Percentiles rank a stretch among this genome's conserved stretches.
These are phyloP conservation scores for Cebus imitator DNA, from an alignment of 2,113 vertebrate genomes.

Conservation along the genomic window DNA sequence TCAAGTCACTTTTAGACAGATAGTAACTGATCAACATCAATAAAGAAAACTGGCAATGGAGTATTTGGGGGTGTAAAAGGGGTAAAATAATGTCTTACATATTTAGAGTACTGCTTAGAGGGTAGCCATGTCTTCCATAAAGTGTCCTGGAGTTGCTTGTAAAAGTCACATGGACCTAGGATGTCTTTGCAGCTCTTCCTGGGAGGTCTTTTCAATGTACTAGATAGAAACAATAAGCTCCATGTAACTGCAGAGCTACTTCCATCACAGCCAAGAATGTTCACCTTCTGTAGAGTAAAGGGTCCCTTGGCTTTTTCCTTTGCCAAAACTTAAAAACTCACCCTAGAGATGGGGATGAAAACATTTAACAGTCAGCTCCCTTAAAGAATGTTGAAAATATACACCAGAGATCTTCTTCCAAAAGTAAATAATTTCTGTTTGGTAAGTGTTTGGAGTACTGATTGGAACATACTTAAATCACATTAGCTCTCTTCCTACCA, in stretches of 20 bases:
- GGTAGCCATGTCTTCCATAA: neutral
- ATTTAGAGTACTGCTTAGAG: neutral
- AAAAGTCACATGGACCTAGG: neutral
- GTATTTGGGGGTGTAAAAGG: fast-evolving
- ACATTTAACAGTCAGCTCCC: constrained; percentile 8
- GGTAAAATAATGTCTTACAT: neutral
- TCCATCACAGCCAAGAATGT: constrained; percentile 49
- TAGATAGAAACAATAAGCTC: constrained; percentile 33
- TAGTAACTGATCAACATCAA: neutral
- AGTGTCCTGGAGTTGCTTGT: neutral
- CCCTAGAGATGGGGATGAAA: neutral
- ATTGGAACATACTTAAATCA: neutral
- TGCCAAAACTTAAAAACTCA: constrained; percentile 46
- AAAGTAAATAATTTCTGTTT: constrained; percentile 49
- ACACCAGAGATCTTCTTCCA: constrained; percentile 9
- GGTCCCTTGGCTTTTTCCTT: neutral
- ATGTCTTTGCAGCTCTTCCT: neutral
- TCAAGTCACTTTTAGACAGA: neutral
- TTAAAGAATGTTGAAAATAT: constrained; percentile 20
- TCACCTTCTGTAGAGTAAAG: constrained; percentile 25
- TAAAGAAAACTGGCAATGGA: neutral
- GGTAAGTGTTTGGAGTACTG: neutral
- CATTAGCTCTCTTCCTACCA: neutral
- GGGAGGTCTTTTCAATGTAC: neutral
- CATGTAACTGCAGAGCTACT: neutral